Conservation (phyloP, 2,797 vertebrate species). For the Meriones psammophilus region DNA sequence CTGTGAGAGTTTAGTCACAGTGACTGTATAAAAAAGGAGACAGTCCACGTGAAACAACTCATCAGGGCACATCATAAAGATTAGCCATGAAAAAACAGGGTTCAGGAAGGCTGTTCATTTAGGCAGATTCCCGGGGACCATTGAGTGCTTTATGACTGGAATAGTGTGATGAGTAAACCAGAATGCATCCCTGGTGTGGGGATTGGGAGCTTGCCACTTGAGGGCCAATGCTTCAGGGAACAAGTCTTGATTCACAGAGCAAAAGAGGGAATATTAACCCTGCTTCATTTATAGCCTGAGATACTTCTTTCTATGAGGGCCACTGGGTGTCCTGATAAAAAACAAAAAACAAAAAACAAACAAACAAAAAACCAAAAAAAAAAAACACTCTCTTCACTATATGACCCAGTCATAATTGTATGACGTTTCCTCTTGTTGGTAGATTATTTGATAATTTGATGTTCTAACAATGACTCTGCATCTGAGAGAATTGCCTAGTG, state of each 20-base stretch:
- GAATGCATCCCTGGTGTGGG: neutral
- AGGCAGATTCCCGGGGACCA: neutral
- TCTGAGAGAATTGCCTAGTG: constrained; percentile 41
- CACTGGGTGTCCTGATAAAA: constrained; percentile 49
- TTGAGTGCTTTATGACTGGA: neutral
- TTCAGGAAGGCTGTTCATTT: neutral
- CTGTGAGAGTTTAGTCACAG: neutral
- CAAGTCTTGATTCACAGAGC: constrained; percentile 31
- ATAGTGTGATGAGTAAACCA: neutral
- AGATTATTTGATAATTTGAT: constrained; percentile 69
- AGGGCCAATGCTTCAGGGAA: neutral
- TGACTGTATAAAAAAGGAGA: neutral
- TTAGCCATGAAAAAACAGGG: neutral
- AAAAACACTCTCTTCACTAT: constrained; percentile 48
- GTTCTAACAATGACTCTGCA: constrained; percentile 74
- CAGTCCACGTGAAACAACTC: neutral
- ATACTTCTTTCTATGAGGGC: constrained; percentile 39
- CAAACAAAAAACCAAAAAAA: too few relatives aligned
- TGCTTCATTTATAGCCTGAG: constrained; percentile 8
- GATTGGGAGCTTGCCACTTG: neutral
- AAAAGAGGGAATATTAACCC: neutral
- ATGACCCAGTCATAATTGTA: constrained; percentile 65
- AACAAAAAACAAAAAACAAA: neutral
- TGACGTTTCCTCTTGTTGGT: neutral
- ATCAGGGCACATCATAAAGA: neutral